Conservation (phyloP, 2,113 vertebrate species). For the Vimba vimba region DNA sequence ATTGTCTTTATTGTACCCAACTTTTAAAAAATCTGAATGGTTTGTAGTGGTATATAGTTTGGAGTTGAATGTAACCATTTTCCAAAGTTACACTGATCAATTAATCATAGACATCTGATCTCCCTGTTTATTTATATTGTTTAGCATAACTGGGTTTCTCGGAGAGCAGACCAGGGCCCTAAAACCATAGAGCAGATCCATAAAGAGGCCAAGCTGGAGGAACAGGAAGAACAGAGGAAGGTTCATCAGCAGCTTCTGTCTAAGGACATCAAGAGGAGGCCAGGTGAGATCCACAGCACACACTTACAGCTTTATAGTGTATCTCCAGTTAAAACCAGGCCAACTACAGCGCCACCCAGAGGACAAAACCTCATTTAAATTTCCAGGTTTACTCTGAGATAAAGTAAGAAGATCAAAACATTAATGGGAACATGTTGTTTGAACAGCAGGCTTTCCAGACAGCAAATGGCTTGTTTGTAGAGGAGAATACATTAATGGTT, state of each 20-base stretch:
- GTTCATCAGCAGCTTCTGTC: constrained; percentile 94
- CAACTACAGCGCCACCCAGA: constrained; percentile 2
- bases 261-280: constrained; percentile 90
- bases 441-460: not conserved
- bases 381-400: not conserved
- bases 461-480: not conserved
- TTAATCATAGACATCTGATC: not conserved
- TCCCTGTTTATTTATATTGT: not conserved
- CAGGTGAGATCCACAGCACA: constrained; percentile 75
- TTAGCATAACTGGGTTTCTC: constrained; percentile 95
- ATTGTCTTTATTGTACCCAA: not conserved
- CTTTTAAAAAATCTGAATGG: not conserved
- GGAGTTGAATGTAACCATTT: not conserved
- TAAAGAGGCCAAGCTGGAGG: constrained; percentile 97
- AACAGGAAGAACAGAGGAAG: constrained; percentile 96
- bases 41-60: not conserved
- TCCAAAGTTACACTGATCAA: not conserved
- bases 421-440: not conserved
- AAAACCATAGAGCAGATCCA: constrained; percentile 99
- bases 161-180: constrained; percentile 93
- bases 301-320: not conserved
- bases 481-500: not conserved
- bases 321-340: not conserved
- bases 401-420: not conserved
- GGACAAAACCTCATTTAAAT: not conserved